phyloP scores from a whole-genome alignment of 2,888 invertebrate species.

The Esperia sulphurella region DNA sequence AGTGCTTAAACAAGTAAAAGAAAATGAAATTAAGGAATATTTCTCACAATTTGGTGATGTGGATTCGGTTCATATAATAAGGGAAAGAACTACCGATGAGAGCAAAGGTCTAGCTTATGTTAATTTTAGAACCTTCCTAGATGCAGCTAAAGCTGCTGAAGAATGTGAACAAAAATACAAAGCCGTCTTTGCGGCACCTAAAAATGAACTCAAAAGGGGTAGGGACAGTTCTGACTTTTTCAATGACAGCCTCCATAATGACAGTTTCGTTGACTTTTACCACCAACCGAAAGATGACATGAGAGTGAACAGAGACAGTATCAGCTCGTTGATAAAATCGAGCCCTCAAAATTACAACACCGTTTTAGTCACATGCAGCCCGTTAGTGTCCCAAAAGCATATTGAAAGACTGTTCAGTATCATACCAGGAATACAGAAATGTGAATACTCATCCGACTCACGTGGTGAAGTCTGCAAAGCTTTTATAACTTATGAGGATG shows the following conservation, averaged over 20 bases:
- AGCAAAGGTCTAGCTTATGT: conserved; percentile 95
- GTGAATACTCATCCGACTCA: conserved; percentile 64
- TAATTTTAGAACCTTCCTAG: conserved; percentile 87
- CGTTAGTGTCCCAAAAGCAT: conserved; percentile 85
- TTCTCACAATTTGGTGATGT: conserved; percentile 93
- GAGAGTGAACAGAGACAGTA: conserved; percentile 21
- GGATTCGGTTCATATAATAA: conserved; percentile 86
- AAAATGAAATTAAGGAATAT: conserved; percentile 87
- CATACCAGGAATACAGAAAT: conserved; percentile 81
- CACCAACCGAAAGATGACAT: conserved; percentile 19
- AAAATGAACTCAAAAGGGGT: conserved; percentile 70
- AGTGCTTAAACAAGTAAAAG: conserved; percentile 87
- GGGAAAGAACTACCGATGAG: conserved; percentile 88
- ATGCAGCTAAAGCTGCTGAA: conserved; percentile 93
- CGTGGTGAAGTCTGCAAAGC: conserved; percentile 69
- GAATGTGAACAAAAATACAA: conserved; percentile 91
- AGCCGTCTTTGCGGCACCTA: conserved; percentile 94
- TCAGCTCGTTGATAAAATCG: conserved; percentile 30
- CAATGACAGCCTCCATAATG: conserved; percentile 12
- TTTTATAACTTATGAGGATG: conserved; percentile 52
- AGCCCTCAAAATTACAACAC: conserved; percentile 77
- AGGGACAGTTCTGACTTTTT: conserved; percentile 42
- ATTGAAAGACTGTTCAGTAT: conserved; percentile 92
- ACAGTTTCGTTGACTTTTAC: conserved; percentile 5
- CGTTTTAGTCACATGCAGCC: conserved; percentile 85